Conservation (phyloP, 2,113 vertebrate species). For the Pangasianodon hypophthalmus region DNA sequence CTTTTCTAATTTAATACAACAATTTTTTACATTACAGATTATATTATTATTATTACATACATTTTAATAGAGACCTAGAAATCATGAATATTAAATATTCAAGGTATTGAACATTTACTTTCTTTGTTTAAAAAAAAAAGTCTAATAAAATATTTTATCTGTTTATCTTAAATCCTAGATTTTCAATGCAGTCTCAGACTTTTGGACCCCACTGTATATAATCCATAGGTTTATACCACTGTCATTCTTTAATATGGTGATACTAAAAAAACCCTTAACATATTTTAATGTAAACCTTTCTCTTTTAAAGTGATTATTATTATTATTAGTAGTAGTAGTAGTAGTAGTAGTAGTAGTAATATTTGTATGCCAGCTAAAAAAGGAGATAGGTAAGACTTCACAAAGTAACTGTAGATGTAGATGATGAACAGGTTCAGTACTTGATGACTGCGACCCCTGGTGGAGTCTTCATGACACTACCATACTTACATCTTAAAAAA, state of each 20-base stretch:
- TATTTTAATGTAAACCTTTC: background rate
- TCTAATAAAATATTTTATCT: too few relatives aligned
- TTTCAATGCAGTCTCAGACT: too few relatives aligned
- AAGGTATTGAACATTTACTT: too few relatives aligned
- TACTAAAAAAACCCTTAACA: too few relatives aligned
- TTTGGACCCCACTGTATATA: too few relatives aligned
- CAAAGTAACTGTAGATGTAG: background rate
- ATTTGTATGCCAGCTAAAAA: background rate
- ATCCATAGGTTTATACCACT: too few relatives aligned
- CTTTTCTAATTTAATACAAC: background rate
- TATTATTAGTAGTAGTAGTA: background rate
- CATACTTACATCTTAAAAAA: background rate
- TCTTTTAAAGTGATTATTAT: background rate
- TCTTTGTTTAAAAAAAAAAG: too few relatives aligned
- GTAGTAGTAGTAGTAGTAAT: background rate
- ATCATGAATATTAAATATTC: background rate
- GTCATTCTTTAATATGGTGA: too few relatives aligned
- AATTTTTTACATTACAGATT: background rate
- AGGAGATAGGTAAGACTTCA: too few relatives aligned
- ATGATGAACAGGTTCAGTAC: background rate
- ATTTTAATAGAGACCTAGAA: background rate
- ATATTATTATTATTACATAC: background rate
- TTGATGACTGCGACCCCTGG: background rate
- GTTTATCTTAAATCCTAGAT: too few relatives aligned
- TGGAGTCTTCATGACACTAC: background rate